Evolutionary conservation across 1,140 invertebrate species (phyloP).

Genomic region (Drosophila kanapiae): DNA sequence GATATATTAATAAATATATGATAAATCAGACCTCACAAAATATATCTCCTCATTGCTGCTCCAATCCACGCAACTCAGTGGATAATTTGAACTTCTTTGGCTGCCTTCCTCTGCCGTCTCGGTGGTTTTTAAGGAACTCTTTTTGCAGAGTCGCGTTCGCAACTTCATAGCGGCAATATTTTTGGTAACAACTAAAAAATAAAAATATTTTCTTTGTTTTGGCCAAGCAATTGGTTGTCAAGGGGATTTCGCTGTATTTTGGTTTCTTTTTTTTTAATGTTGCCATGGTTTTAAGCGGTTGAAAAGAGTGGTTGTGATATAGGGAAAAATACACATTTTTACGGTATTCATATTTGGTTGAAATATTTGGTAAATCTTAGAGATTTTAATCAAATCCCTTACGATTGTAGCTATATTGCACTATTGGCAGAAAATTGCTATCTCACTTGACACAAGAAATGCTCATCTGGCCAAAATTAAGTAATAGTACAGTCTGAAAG

Average conservation of each 20-base stretch:
- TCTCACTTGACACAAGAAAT: too few species aligned
- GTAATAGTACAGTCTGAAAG: too few species aligned
- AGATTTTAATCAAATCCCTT: too few species aligned
- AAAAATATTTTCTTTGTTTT: constrained; percentile 35
- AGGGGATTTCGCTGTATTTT: neutral
- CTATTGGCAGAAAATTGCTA: too few species aligned
- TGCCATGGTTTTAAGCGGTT: constrained; percentile 4
- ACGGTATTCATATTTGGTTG: neutral
- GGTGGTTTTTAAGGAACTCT: constrained; percentile 44
- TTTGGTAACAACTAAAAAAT: neutral
- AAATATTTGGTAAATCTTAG: neutral
- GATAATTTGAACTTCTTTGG: constrained; percentile 87
- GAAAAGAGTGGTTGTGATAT: constrained; percentile 2
- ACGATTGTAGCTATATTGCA: neutral
- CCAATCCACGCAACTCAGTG: constrained; percentile 96
- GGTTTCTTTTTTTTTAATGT: neutral
- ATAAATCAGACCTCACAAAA: constrained; percentile 90
- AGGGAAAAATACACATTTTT: neutral
- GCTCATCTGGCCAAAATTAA: too few species aligned
- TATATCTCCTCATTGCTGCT: constrained; percentile 96
- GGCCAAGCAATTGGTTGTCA: constrained; percentile 7
- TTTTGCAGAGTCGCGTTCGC: constrained; percentile 75
- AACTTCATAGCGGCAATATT: constrained; percentile 62
- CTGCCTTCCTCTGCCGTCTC: constrained; percentile 85
- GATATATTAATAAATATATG: neutral